Conservation (phyloP, 2,888 invertebrate genomes). For the Drosophila flavopinicola region DNA sequence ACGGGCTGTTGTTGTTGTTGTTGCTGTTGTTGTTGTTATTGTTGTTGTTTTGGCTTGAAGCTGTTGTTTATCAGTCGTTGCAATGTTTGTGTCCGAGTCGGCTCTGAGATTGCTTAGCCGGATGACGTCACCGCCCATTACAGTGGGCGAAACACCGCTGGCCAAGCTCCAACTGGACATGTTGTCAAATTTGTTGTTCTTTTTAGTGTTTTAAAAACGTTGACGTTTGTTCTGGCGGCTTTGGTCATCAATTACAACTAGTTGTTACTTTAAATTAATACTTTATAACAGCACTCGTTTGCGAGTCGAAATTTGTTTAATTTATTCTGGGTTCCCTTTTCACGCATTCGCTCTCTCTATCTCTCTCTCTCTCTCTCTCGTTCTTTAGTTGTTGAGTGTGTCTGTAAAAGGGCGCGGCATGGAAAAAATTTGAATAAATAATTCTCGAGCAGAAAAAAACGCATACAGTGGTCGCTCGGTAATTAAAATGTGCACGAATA, state of each 20-base stretch:
- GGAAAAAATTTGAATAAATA: conserved; percentile 43
- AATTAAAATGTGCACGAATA: background rate
- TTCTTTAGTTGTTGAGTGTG: background rate
- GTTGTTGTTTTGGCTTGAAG: background rate
- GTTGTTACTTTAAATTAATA: conserved; percentile 18
- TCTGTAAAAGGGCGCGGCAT: conserved; percentile 23
- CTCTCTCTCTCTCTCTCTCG: background rate
- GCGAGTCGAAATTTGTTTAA: conserved; percentile 20
- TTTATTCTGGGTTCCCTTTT: conserved; percentile 20
- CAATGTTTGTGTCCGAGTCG: conserved; percentile 43
- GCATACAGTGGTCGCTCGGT: background rate
- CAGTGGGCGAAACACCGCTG: conserved; percentile 64
- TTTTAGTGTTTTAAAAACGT: conserved; percentile 6
- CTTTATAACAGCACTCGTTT: conserved; percentile 7
- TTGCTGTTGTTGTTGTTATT: conserved; percentile 20
- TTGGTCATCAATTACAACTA: conserved; percentile 33
- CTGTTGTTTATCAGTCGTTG: conserved; percentile 19
- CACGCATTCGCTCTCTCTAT: background rate
- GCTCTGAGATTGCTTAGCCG: conserved; percentile 49
- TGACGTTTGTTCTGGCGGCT: conserved; percentile 6
- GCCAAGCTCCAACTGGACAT: conserved; percentile 76
- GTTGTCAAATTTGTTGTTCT: conserved; percentile 6
- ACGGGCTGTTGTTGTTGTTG: conserved; percentile 26
- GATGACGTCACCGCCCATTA: conserved; percentile 61
- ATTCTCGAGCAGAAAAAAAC: conserved; percentile 12